These are phyloP conservation scores for Psilopogon haemacephalus DNA, from an alignment of 2,113 vertebrate species.

Conservation along the genomic window DNA sequence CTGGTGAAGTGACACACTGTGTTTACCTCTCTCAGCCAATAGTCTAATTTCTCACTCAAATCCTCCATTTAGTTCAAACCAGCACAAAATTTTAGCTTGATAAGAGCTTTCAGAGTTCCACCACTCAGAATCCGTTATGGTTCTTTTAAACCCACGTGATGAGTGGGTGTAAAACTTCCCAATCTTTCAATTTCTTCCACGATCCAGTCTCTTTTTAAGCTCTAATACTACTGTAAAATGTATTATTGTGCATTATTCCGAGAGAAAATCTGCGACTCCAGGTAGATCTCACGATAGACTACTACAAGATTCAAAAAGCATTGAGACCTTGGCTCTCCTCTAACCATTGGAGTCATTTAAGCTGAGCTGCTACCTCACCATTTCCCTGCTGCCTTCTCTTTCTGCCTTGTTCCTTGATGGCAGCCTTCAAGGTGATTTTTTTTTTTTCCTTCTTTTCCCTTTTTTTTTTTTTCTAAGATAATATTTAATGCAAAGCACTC, in stretches of 20 bases:
- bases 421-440: neutral
- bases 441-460: too few relatives aligned
- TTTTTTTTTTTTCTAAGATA: neutral
- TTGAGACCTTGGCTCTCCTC: neutral
- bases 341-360: neutral
- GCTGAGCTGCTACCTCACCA: neutral
- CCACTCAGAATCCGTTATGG: neutral
- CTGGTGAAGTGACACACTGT: too few relatives aligned
- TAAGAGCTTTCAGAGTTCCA: neutral
- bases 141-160: neutral
- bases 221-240: neutral
- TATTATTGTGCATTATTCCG: neutral
- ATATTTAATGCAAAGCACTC: slow-evolving; percentile 4
- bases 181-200: neutral
- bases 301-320: neutral
- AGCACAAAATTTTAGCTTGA: neutral
- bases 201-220: neutral
- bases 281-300: slow-evolving; percentile 1
- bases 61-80: too few relatives aligned
- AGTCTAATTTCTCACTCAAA: too few relatives aligned
- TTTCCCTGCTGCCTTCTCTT: slow-evolving; percentile 1
- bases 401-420: neutral
- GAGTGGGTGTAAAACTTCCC: neutral
- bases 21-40: too few relatives aligned
- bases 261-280: neutral